A percentile compares a stretch with the other conserved stretches of the same genome.
These are phyloP conservation scores for Mesocentrotus franciscanus DNA, from an alignment of 53 echinoderm and acorn worm genomes.

Conservation along the genomic window DNA sequence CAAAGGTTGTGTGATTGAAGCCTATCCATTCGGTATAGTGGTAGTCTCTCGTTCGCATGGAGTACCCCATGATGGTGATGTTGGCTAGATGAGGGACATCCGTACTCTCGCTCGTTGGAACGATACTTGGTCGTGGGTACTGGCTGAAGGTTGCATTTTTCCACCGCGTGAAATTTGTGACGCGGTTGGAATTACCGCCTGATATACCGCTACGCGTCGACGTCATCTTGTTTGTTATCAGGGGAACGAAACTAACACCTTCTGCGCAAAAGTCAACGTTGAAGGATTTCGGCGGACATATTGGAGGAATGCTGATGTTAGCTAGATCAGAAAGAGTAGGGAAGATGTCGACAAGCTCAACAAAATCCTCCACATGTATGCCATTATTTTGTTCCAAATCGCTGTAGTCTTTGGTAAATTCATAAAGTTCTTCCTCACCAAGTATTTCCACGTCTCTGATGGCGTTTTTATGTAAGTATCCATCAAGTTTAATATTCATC, in stretches of 20 bases:
- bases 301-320: conserved; percentile 73
- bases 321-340: conserved; percentile 89
- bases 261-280: conserved; percentile 81
- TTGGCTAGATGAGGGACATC: conserved; percentile 79
- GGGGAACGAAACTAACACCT: conserved; percentile 83
- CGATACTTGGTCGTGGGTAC: conserved; percentile 77
- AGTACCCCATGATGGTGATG: conserved; percentile 80
- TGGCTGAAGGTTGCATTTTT: conserved; percentile 94
- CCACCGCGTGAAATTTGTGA: conserved; percentile 60
- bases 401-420: not conserved
- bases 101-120: conserved; percentile 57
- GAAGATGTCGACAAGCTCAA: conserved; percentile 90
- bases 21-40: conserved; percentile 85
- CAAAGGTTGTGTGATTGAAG: conserved; percentile 78
- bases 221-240: conserved; percentile 57
- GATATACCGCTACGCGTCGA: not conserved
- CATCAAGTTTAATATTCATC: not conserved
- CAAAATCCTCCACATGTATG: conserved; percentile 71
- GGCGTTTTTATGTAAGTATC: not conserved
- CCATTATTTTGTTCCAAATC: not conserved
- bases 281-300: conserved; percentile 81
- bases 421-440: not conserved
- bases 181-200: conserved; percentile 1
- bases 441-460: not conserved
- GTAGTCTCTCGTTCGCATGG: conserved; percentile 67